These are phyloP conservation scores for Pogonophryne albipinna DNA, from an alignment of 2,797 vertebrate genomes.

Conservation along the genomic window DNA sequence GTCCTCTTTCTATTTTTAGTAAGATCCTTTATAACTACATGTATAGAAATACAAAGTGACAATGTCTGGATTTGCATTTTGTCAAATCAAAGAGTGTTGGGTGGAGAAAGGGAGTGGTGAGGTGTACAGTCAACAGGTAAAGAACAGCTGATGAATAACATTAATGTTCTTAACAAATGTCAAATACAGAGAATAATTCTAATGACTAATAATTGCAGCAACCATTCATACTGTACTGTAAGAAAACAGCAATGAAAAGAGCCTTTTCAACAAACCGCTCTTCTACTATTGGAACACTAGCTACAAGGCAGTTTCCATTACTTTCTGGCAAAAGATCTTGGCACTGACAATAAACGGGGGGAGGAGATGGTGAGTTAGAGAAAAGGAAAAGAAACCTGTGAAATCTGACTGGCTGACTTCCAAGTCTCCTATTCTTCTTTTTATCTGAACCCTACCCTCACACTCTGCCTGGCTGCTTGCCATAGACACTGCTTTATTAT, in stretches of 20 bases:
- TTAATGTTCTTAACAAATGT: slow-evolving; percentile 2
- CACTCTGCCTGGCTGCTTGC: slow-evolving; percentile 74
- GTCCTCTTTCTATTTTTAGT: background rate
- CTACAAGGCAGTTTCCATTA: slow-evolving; percentile 81
- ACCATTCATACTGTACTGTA: slow-evolving; percentile 18
- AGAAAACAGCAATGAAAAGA: slow-evolving; percentile 46
- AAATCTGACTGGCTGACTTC: slow-evolving; percentile 82
- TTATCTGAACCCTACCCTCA: slow-evolving; percentile 81
- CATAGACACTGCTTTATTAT: slow-evolving; percentile 80
- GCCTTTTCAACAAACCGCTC: slow-evolving; percentile 55
- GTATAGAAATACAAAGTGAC: slow-evolving; percentile 29
- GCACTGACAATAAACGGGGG: slow-evolving; percentile 73
- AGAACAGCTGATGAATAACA: slow-evolving; percentile 4
- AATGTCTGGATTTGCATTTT: slow-evolving; percentile 24
- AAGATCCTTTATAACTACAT: slow-evolving; percentile 28
- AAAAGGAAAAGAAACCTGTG: slow-evolving; percentile 48
- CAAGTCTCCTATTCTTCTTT: slow-evolving; percentile 81
- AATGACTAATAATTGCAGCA: slow-evolving; percentile 15
- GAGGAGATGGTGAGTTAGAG: slow-evolving; percentile 40
- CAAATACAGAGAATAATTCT: slow-evolving; percentile 12
- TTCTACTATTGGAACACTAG: slow-evolving; percentile 52
- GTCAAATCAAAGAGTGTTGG: background rate
- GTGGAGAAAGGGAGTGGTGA: slow-evolving; percentile 3
- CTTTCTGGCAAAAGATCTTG: slow-evolving; percentile 79
- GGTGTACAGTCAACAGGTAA: slow-evolving; percentile 4